Percentiles rank a stretch among this genome's conserved stretches.
These are phyloP conservation scores for Heliconius nattereri DNA, from an alignment of 1,140 invertebrate species.

Conservation along the genomic window DNA sequence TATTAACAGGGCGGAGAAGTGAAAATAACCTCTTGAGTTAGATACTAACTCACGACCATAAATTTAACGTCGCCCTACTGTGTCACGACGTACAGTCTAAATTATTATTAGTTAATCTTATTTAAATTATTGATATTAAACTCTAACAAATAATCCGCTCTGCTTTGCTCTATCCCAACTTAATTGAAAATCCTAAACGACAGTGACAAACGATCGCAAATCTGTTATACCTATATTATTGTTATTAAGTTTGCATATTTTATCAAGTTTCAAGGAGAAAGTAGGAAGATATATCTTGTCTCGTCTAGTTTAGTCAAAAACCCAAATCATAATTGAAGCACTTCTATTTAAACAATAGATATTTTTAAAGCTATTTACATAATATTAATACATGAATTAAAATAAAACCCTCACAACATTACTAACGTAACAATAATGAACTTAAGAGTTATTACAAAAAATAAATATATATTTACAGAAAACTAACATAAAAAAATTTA, in stretches of 20 bases:
- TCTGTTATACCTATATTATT: conserved; percentile 1
- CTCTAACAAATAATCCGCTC: conserved; percentile 4
- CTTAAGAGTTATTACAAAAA: no score
- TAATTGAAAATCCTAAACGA: conserved; percentile 5
- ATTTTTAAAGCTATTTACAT: no score
- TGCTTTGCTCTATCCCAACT: conserved; percentile 1
- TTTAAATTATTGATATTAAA: neutral
- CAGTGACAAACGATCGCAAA: conserved; percentile 9
- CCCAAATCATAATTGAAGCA: neutral
- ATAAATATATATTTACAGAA: no score
- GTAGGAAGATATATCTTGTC: neutral
- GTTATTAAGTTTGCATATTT: conserved; percentile 1
- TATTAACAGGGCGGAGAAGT: no score
- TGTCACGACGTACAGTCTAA: neutral
- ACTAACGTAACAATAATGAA: no score
- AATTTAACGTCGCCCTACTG: neutral
- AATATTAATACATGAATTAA: no score
- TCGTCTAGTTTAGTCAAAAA: neutral
- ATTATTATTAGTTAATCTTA: neutral
- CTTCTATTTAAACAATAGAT: no score
- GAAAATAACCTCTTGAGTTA: no score
- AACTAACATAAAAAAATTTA: neutral
- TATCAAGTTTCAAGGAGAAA: neutral
- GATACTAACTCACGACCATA: no score
- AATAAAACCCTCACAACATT: no score